A percentile compares a stretch with the other conserved stretches of the same genome.
These are phyloP conservation scores for Turritopsis dohrnii DNA, from an alignment of 30 jellyfish, hydroid and myxozoan genomes.

Conservation along the genomic window DNA sequence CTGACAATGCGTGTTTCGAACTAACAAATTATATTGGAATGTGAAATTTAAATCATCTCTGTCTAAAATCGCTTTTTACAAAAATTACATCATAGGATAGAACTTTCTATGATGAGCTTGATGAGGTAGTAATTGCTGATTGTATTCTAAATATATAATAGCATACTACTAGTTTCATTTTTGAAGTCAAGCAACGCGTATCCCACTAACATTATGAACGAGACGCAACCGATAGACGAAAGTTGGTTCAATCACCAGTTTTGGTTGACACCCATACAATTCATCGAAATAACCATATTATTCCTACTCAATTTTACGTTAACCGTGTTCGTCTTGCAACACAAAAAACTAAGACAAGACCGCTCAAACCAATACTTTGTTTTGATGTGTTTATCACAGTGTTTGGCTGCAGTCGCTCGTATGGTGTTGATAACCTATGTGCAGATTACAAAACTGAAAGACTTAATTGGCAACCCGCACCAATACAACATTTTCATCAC, in stretches of 20 bases:
- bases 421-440: neutral
- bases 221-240: neutral
- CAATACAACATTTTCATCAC: neutral
- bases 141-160: too few relatives aligned
- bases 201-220: neutral
- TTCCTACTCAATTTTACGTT: neutral
- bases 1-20: too few relatives aligned
- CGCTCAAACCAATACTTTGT: neutral
- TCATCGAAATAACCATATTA: neutral
- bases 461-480: neutral
- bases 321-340: neutral
- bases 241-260: neutral
- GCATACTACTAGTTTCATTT: neutral
- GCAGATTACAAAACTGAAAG: neutral
- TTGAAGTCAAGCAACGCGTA: neutral
- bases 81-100: too few relatives aligned
- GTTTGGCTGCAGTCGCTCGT: neutral
- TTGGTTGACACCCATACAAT: neutral
- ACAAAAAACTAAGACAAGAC: neutral
- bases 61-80: too few relatives aligned
- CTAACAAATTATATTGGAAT: too few relatives aligned
- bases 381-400: neutral
- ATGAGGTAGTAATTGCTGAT: neutral
- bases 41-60: too few relatives aligned
- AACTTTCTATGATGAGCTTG: neutral